Conservation (phyloP, 2,888 invertebrate genomes). For the Neoitamus cyanurus region DNA sequence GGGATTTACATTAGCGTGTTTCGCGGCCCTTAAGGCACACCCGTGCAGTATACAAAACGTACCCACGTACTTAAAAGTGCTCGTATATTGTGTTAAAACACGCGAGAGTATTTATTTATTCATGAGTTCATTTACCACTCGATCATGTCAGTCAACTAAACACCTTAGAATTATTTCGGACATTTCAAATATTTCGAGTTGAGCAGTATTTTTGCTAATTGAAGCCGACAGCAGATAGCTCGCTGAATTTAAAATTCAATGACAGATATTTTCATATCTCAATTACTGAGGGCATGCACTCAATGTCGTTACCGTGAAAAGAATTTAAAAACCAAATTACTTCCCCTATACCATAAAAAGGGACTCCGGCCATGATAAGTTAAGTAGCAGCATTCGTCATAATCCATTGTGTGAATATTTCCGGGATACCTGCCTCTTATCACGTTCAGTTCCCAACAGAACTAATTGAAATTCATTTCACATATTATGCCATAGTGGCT, state of each 20-base stretch:
- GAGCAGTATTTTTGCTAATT: not conserved
- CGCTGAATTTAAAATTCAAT: not conserved
- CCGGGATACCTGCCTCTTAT: constrained; percentile 27
- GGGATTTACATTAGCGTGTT: not conserved
- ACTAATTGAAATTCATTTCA: constrained; percentile 14
- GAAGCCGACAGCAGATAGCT: not conserved
- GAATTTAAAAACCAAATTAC: not conserved
- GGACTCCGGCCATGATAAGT: not conserved
- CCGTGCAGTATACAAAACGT: not conserved
- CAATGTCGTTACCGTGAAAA: not conserved
- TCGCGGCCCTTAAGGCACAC: not conserved
- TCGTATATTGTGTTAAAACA: not conserved
- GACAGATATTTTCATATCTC: not conserved
- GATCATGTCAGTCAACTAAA: not conserved
- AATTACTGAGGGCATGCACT: not conserved
- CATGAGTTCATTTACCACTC: not conserved
- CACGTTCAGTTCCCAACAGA: not conserved
- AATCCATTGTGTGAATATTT: not conserved
- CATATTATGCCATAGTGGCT: not conserved
- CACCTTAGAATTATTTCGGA: not conserved
- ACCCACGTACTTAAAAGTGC: not conserved
- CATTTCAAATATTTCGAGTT: not conserved
- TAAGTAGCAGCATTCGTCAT: not conserved
- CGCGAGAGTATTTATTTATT: not conserved
- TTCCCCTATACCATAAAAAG: not conserved